Evolutionary conservation across 2,113 vertebrate species (phyloP), one percentile per base, ranked within the genome.

Genomic region (Ctenodactylus gundi): DNA sequence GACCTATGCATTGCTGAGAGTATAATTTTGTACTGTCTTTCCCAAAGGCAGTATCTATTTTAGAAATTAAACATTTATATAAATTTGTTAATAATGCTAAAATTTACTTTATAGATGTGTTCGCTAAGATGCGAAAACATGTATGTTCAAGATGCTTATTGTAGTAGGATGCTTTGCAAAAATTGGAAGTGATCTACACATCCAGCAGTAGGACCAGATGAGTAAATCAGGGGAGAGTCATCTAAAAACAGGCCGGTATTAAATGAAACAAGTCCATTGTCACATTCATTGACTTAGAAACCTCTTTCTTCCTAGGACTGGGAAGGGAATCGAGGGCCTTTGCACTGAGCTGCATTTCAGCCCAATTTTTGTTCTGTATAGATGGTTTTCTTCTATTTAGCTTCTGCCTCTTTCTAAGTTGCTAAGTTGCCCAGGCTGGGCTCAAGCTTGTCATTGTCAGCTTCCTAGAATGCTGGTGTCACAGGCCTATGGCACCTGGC

Each of bases 1-100:
- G 12, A 21, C 39, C 77, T 15, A 62, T 11, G 23, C 36, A 4
- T 8, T 85, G 29, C 11, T 65, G 34, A 34, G 25, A 75, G 12
- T 75, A 7, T 49, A 39, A 44, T 3, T 81, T 88, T 34, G 29
- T 11, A 39, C 4, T 65, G 21, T 90, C 36, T 77, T 51, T 68
- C 65, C 49, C 41, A 65, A 70, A 15, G 27, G 31, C 29, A 87
- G 85, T 41, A 95, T 60, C 23, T 65, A 34, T 39, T 55, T 76
- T 31, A 70, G 53, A 84, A 60, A 7, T 49, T 87, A 76, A 76
- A 31, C 95, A 92, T 46, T 75, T 78, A 34, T 18, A 62, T 25
- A 93, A 80, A 80, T 53, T 55, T 75, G 17, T 53, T 88, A 60
- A 67, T 70, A 62, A 34, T 80, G 75, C 29, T 67, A 90, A 94